A percentile compares a stretch with the other conserved stretches of the same genome.
Conservation (phyloP, 2,113 vertebrate species). For the Xyrauchen texanus region DNA sequence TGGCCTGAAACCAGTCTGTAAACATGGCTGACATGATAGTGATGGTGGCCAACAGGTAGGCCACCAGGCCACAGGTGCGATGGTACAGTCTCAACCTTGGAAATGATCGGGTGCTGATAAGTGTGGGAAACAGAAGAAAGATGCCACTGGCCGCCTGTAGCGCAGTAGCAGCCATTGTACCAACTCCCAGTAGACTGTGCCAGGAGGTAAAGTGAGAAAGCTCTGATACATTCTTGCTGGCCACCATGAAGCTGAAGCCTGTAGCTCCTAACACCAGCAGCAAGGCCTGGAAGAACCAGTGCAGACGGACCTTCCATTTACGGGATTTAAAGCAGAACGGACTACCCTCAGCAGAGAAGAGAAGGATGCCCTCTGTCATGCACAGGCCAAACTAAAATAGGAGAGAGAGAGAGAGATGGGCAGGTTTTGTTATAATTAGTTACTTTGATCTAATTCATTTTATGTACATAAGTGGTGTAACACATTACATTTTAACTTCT, state of each 20-base stretch:
- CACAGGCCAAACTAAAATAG: slow-evolving; percentile 81
- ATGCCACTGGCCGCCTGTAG: slow-evolving; percentile 78
- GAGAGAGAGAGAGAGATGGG: neutral
- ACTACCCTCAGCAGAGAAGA: slow-evolving; percentile 78
- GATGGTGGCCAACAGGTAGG: slow-evolving; percentile 79
- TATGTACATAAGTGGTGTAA: no score
- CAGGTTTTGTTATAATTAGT: no score
- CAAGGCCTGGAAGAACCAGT: slow-evolving; percentile 80
- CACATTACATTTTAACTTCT: no score
- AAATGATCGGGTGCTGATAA: slow-evolving; percentile 66
- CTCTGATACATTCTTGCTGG: slow-evolving; percentile 80
- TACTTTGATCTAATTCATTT: no score
- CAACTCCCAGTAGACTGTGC: slow-evolving; percentile 80
- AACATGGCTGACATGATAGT: slow-evolving; percentile 79
- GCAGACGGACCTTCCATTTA: slow-evolving; percentile 77
- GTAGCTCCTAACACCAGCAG: slow-evolving; percentile 69
- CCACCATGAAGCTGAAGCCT: slow-evolving; percentile 82
- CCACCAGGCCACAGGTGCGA: slow-evolving; percentile 80
- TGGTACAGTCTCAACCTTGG: slow-evolving; percentile 81
- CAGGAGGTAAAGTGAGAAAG: slow-evolving; percentile 79
- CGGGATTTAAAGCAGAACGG: slow-evolving; percentile 79
- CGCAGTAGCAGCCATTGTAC: slow-evolving; percentile 69
- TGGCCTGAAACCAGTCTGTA: slow-evolving; percentile 86
- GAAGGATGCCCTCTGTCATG: slow-evolving; percentile 85
- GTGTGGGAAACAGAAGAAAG: slow-evolving; percentile 73